Conservation (phyloP, 2,113 vertebrate species). For the Gopherus flavomarginatus region DNA sequence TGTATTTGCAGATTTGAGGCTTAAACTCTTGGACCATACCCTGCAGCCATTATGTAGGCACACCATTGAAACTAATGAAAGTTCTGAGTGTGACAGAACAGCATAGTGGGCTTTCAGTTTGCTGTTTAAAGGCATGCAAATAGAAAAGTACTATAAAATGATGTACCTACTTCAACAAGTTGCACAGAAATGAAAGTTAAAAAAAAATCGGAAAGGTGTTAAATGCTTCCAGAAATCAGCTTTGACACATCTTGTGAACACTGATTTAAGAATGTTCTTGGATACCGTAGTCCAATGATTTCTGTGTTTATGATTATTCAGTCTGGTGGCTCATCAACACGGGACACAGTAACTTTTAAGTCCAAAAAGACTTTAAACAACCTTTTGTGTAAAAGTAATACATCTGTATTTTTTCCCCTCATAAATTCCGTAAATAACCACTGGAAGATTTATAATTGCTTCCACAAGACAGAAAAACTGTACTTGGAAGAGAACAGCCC, state of each 20-base stretch:
- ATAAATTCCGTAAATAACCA: background rate
- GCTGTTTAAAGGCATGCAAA: background rate
- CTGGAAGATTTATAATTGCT: background rate
- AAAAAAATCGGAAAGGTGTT: background rate
- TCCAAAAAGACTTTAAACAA: background rate
- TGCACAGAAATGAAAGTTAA: background rate
- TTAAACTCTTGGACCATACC: background rate
- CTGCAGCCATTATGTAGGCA: background rate
- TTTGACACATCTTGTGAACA: background rate
- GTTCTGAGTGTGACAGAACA: background rate
- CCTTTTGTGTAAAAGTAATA: background rate
- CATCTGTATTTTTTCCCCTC: background rate
- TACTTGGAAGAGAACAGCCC: background rate
- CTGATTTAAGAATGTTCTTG: background rate
- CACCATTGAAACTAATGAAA: conserved; percentile 1
- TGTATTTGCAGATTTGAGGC: background rate
- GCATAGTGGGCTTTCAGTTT: background rate
- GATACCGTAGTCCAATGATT: background rate
- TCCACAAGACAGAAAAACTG: background rate
- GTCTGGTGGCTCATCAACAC: background rate
- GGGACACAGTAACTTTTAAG: background rate
- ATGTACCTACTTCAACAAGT: background rate
- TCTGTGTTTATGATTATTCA: background rate
- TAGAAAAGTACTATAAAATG: background rate
- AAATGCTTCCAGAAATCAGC: background rate